These are phyloP conservation scores for Percopsis transmontana DNA, from an alignment of 2,113 vertebrate species.

Conservation along the genomic window DNA sequence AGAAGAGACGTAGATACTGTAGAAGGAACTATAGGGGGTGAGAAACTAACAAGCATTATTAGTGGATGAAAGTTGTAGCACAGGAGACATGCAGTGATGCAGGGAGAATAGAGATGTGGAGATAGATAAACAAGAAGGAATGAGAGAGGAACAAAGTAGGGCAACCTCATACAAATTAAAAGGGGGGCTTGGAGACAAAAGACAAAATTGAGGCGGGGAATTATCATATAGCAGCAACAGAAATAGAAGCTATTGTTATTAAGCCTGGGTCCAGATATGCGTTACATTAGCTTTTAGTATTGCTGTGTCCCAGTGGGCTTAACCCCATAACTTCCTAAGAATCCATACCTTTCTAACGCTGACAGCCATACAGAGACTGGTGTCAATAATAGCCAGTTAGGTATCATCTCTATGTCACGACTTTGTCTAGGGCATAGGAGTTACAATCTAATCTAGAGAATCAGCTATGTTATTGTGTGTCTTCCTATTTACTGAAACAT, in stretches of 20 bases:
- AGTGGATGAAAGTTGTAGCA: background rate
- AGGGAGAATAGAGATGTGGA: background rate
- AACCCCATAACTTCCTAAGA: too few species aligned
- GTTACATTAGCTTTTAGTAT: too few species aligned
- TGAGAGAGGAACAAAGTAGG: background rate
- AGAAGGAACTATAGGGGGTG: background rate
- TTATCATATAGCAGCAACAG: background rate
- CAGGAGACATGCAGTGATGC: background rate
- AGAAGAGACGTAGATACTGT: slow-evolving; percentile 4
- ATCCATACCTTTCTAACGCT: too few species aligned
- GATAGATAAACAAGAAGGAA: background rate
- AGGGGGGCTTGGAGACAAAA: background rate
- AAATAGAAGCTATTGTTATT: background rate
- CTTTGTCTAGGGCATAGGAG: too few species aligned
- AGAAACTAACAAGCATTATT: background rate
- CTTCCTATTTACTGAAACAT: slow-evolving; percentile 14
- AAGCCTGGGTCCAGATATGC: background rate
- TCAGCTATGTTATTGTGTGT: background rate
- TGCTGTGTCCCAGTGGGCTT: too few species aligned
- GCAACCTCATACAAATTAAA: background rate
- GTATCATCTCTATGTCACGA: too few species aligned
- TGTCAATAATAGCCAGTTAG: too few species aligned
- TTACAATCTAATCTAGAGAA: slow-evolving; percentile 5
- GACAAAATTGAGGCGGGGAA: background rate
- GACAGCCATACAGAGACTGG: too few species aligned